These are phyloP conservation scores for Lamellibrachia luymesi DNA, from an alignment of 1,140 invertebrate genomes.

Conservation along the genomic window DNA sequence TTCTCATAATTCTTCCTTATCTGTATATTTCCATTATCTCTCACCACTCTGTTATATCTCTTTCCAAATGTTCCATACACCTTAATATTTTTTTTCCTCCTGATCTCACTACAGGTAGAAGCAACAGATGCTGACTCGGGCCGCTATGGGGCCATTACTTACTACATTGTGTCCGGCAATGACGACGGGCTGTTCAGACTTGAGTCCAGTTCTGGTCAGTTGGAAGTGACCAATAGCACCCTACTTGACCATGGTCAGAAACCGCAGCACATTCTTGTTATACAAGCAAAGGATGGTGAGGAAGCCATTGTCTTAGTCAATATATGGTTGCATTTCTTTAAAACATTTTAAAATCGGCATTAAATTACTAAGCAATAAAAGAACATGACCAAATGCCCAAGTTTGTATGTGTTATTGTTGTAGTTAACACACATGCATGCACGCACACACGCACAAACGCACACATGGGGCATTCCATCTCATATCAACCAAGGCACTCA, in stretches of 20 bases:
- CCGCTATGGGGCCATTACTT: neutral
- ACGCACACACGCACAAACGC: too few species aligned
- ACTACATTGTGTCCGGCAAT: neutral
- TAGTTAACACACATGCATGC: neutral
- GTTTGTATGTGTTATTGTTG: neutral
- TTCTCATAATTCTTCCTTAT: too few species aligned
- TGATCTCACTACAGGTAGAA: neutral
- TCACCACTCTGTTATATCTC: too few species aligned
- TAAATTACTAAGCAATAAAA: neutral
- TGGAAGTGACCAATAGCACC: slow-evolving; percentile 7
- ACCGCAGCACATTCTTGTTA: neutral
- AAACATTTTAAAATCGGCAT: neutral
- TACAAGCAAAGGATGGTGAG: slow-evolving; percentile 9
- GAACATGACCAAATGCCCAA: neutral
- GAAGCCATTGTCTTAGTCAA: neutral
- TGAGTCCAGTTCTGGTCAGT: neutral
- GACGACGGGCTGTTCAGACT: neutral
- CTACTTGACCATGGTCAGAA: neutral
- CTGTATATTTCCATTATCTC: too few species aligned
- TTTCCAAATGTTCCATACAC: too few species aligned
- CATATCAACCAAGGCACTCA: too few species aligned
- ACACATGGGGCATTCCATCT: too few species aligned
- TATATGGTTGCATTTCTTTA: neutral
- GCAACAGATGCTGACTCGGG: slow-evolving; percentile 12
- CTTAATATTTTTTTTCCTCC: neutral